These are phyloP conservation scores for Pyxicephalus adspersus DNA, from an alignment of 2,113 vertebrate species.

Conservation along the genomic window DNA sequence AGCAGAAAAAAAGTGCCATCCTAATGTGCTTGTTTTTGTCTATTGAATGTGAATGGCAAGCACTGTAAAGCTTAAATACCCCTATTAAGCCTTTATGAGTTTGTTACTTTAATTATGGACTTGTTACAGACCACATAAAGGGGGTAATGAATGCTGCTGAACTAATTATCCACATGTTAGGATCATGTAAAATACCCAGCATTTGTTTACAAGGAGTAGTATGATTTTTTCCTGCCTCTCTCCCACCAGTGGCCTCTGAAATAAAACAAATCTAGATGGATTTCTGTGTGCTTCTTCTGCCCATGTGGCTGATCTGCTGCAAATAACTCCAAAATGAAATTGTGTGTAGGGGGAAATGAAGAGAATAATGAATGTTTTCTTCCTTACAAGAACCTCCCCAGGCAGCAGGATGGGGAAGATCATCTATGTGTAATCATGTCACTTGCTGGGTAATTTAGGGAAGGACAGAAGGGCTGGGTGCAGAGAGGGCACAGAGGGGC, in stretches of 20 bases:
- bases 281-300: neutral
- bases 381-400: conserved; percentile 38
- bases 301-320: conserved; percentile 14
- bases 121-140: conserved; percentile 88
- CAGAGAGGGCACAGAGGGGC: neutral
- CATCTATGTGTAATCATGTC: conserved; percentile 36
- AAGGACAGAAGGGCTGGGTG: conserved; percentile 22
- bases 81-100: conserved; percentile 84
- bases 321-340: conserved; percentile 50
- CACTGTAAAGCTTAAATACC: conserved; percentile 78
- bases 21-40: conserved; percentile 52
- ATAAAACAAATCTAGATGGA: conserved; percentile 50
- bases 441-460: conserved; percentile 32
- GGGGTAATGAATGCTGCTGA: conserved; percentile 93
- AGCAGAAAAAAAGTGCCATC: conserved; percentile 35
- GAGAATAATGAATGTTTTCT: conserved; percentile 53
- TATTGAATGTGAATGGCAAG: conserved; percentile 76
- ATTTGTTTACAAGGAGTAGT: conserved; percentile 66
- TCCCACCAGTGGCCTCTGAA: conserved; percentile 48
- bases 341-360: conserved; percentile 45
- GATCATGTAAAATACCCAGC: conserved; percentile 80
- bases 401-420: conserved; percentile 18
- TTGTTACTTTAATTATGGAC: conserved; percentile 93
- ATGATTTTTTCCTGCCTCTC: conserved; percentile 55
- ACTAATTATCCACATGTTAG: conserved; percentile 87